Conservation (phyloP, 2,888 invertebrate genomes). For the Thereva unica region DNA sequence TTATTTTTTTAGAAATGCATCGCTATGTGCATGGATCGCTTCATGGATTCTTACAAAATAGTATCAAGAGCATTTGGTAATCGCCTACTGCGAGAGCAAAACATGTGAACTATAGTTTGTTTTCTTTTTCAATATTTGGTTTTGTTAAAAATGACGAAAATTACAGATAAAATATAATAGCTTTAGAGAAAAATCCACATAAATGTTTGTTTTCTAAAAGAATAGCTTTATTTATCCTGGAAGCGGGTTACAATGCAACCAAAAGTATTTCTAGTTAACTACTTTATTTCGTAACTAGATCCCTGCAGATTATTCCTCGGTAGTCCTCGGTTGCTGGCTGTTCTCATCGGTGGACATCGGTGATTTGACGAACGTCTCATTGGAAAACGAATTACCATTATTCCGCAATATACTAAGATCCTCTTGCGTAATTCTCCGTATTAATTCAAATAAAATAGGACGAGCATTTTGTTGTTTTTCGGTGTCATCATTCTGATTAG, state of each 20-base stretch:
- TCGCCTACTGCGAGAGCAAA: conserved; percentile 78
- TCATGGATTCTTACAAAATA: conserved; percentile 94
- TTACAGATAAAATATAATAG: no score
- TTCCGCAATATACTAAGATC: neutral
- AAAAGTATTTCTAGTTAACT: no score
- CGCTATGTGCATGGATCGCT: conserved; percentile 97
- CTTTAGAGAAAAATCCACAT: no score
- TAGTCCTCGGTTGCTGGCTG: no score
- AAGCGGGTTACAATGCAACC: no score
- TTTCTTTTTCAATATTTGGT: conserved; percentile 1
- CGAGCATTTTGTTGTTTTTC: neutral
- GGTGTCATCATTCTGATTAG: no score
- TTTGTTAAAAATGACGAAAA: neutral
- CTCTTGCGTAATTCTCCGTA: neutral
- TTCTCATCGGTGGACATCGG: neutral
- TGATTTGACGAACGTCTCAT: conserved; percentile 10
- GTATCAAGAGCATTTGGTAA: conserved; percentile 87
- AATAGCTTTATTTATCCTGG: no score
- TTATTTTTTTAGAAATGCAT: conserved; percentile 80
- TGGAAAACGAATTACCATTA: neutral
- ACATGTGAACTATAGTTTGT: conserved; percentile 32
- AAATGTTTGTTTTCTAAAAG: no score
- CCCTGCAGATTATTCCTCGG: no score
- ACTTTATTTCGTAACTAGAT: no score
- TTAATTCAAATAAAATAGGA: neutral